Evolutionary conservation across 1,140 invertebrate genomes (phyloP), one percentile per base, ranked within the genome.

Genomic region (Tyrophagus putrescentiae): DNA sequence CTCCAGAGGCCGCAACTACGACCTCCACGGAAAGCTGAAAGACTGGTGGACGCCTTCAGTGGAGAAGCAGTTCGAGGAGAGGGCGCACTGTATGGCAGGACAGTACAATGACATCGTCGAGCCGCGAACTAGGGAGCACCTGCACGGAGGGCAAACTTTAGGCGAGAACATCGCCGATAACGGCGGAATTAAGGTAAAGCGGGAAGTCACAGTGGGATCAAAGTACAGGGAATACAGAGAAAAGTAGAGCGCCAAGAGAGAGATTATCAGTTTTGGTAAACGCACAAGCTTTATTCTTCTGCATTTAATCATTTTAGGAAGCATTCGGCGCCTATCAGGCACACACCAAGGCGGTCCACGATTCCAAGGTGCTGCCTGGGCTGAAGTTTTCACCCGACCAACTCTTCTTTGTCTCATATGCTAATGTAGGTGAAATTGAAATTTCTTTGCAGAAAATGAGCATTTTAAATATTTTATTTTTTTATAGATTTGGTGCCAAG

Each of bases 21-120:
- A 94, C 71, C 83, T 85, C 61, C 79, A 87, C 45, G 91, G 91
- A 31, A 90, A 88, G 69, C 72, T 87, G 45, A 75, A 81, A 1
- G 80, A 87, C 60, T 95, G 89, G 87, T 97, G 92, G 88, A 78
- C 81, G 58, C 72, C 79, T 25, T 72, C 75, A 61, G 88, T 85
- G 0, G 83, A 84, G 64, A 72, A 79, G 45, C 78, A 79, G 23
- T 91, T 87, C 67, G 72, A 80, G 39, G 76, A 85, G 29, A 80
- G 80, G 64, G 82, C 84, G 0, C 72, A 84, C 59, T 96, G 91
- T 70, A 93, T 94, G 65, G 75, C 94, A 29, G 76, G 88, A 28
- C 89, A 95, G 66, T 97, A 95, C 66, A 81, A 79, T 48, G 77
- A 77, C 32, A 93, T 83, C 69, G 84, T 82, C 6, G 44, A 27